A percentile compares a stretch with the other conserved stretches of the same genome.
These are phyloP conservation scores for Tricholaema leucomelas DNA, from an alignment of 2,113 vertebrate genomes.

Conservation along the genomic window DNA sequence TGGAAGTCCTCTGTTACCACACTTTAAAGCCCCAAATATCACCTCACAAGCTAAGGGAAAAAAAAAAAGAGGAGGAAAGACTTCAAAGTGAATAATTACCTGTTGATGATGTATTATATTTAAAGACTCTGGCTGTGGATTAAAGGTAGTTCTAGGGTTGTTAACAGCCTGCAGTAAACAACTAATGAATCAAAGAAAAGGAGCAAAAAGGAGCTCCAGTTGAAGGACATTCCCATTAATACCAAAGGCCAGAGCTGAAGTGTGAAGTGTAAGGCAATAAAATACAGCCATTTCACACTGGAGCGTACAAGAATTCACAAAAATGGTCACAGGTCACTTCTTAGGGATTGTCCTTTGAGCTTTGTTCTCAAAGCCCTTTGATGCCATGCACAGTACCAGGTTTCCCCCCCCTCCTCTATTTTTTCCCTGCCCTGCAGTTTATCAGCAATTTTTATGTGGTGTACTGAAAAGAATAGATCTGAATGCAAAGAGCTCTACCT, in stretches of 20 bases:
- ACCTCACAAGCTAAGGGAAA: conserved; percentile 32
- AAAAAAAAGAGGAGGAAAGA: conserved; percentile 38
- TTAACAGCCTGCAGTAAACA: conserved; percentile 76
- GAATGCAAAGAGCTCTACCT: background rate
- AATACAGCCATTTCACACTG: conserved; percentile 9
- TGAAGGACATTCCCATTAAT: conserved; percentile 53
- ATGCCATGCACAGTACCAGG: background rate
- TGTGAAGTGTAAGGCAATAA: conserved; percentile 21
- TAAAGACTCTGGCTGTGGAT: conserved; percentile 76
- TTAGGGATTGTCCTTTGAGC: conserved; percentile 12
- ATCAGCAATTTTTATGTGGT: background rate
- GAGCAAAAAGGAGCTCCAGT: conserved; percentile 46
- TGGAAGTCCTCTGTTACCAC: conserved; percentile 56
- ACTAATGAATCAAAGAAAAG: conserved; percentile 73
- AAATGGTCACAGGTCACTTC: conserved; percentile 13
- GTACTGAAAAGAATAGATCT: background rate
- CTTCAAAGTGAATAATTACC: conserved; percentile 82
- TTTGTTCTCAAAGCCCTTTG: conserved; percentile 45
- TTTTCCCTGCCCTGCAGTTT: background rate
- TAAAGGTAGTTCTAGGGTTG: conserved; percentile 71
- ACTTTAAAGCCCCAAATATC: conserved; percentile 59
- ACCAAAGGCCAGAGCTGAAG: conserved; percentile 28
- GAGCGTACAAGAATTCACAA: background rate
- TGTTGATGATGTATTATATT: conserved; percentile 77
- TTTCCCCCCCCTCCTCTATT: background rate